Evolutionary conservation across 2,113 vertebrate genomes (phyloP), one percentile per base, ranked within the genome.

Genomic region (Uropsilus gracilis): DNA sequence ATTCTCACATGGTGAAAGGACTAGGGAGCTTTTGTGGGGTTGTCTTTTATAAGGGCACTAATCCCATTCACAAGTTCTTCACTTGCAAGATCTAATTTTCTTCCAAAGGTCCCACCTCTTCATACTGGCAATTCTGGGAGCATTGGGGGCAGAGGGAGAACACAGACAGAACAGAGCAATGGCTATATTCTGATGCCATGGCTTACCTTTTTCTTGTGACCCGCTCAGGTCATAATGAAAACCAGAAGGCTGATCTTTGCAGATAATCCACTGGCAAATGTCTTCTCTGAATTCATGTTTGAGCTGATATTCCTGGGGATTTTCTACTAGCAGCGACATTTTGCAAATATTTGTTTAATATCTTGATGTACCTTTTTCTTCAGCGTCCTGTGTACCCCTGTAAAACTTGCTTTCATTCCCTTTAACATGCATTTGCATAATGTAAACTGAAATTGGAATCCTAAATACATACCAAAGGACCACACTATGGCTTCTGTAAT

Each of bases 331-430:
- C 18, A 59, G 37, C 68, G 86, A 91, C 75, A 81, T 89, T 95
- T 97, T 91, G 46, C 75, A 97, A 95, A 96, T 93, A 95, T 86
- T 94, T 61, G n/a, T 59, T 97, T 95, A 91, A 81, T 87, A 81
- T 55, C 61, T 95, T 81, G 86, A 86, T 89, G 90, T 94, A 26
- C 46, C 20, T 86, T 26, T 80, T 89, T 95, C 37, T 85, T 69
- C 34, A 73, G 63, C 91, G 59, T 86, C 30, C 63, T 94, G 1
- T 55, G 48, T n/a, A 66, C 30, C 17, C 78, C 69, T 37, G 69
- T 57, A 80, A 86, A 93, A 75, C 39, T 72, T 73, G 22, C 18
- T 91, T 5, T 90, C 34, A 30, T 18, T 73, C 14, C 66, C 20
- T 72, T 82, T 90, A 86, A 77, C 42, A 53, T 69, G 26, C 14